Evolutionary conservation across 2,113 vertebrate species (phyloP).

Genomic region (Corythornis vintsioides): DNA sequence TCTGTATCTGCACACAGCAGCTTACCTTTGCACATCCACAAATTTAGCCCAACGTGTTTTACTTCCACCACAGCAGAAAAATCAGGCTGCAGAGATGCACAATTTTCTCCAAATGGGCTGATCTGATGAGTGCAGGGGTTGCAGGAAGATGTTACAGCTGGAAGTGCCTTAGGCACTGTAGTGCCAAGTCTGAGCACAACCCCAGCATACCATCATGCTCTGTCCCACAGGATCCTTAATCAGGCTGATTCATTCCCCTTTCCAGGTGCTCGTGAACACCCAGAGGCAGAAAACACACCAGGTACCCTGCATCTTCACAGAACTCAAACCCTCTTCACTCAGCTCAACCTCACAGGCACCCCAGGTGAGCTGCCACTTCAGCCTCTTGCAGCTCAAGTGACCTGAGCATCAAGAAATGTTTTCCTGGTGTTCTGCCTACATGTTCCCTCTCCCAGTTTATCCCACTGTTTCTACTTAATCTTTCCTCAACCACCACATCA

Average conservation of each 20-base stretch:
- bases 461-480: slow-evolving; percentile 29
- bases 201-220: background rate
- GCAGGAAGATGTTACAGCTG: background rate
- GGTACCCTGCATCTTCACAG: background rate
- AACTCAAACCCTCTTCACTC: background rate
- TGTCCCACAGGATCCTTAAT: background rate
- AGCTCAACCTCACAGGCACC: background rate
- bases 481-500: background rate
- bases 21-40: background rate
- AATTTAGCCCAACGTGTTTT: background rate
- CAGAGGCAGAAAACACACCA: background rate
- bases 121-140: background rate
- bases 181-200: background rate
- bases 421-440: slow-evolving; percentile 43
- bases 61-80: background rate
- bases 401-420: slow-evolving; percentile 19
- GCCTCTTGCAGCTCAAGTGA: background rate
- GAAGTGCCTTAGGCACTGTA: background rate
- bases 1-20: background rate
- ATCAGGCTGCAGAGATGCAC: background rate
- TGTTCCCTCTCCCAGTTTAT: slow-evolving; percentile 7
- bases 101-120: background rate
- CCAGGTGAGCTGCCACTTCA: background rate
- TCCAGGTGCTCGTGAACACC: background rate
- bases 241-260: background rate